A percentile compares a stretch with the other conserved stretches of the same genome.
These are phyloP conservation scores for Falco naumanni DNA, from an alignment of 2,797 vertebrate species.

Conservation along the genomic window DNA sequence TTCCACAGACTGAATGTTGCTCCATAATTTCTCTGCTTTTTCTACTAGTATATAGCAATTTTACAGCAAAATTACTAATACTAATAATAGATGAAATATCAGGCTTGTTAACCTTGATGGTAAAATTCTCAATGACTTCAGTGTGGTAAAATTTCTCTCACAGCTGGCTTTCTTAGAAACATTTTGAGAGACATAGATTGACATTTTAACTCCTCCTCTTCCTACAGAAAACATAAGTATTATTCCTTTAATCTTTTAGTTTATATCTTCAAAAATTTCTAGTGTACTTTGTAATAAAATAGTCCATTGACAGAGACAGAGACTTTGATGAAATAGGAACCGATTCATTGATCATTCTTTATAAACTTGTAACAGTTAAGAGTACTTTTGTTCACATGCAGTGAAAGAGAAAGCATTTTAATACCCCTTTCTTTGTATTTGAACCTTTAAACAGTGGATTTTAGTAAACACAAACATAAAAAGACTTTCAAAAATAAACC, in stretches of 20 bases:
- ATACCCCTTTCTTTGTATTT: background rate
- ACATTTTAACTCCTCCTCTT: background rate
- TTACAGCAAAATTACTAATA: background rate
- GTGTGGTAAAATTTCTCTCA: background rate
- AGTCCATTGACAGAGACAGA: background rate
- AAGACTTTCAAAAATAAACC: rapidly evolving
- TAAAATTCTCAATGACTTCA: background rate
- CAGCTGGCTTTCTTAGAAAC: background rate
- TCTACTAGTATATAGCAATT: background rate
- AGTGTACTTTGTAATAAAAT: background rate
- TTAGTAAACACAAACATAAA: background rate
- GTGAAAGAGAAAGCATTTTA: background rate
- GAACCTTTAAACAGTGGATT: background rate
- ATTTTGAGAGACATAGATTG: background rate
- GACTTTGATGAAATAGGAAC: background rate
- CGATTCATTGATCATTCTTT: background rate
- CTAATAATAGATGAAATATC: background rate
- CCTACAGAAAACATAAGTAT: background rate
- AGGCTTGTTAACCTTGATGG: background rate
- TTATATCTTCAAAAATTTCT: background rate
- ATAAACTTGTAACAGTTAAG: background rate
- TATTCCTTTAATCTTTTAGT: background rate
- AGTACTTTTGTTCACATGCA: background rate
- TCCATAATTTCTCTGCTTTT: background rate
- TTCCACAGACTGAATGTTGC: background rate